phyloP scores from a whole-genome alignment of 2,797 vertebrate genomes.

The Sebastiscus albofasciatus region DNA sequence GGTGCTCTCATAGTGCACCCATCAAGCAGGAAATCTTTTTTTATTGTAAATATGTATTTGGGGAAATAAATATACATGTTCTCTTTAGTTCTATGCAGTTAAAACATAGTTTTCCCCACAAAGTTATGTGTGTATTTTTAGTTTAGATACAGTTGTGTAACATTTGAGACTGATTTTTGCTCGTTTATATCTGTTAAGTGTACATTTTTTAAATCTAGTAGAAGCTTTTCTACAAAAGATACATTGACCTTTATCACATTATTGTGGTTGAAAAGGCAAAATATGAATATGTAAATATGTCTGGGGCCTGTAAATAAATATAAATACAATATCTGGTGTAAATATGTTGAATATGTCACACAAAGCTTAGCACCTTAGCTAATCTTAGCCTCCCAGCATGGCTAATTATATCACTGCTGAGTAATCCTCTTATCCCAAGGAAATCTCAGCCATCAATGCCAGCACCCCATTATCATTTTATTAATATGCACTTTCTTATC shows the following conservation, averaged over 20 bases:
- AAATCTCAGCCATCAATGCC: conserved; percentile 51
- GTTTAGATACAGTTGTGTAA: neutral
- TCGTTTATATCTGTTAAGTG: neutral
- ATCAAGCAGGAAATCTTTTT: conserved; percentile 27
- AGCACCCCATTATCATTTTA: conserved; percentile 71
- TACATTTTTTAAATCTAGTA: neutral
- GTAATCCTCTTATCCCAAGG: conserved; percentile 66
- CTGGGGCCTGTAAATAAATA: neutral
- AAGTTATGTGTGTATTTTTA: neutral
- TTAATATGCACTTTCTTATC: conserved; percentile 82
- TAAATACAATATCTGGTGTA: neutral
- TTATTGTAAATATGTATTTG: conserved; percentile 29
- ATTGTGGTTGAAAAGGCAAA: neutral
- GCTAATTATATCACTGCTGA: conserved; percentile 58
- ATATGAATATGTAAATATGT: neutral
- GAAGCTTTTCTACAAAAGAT: neutral
- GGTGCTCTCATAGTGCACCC: conserved; percentile 7
- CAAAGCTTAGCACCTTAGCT: conserved; percentile 18
- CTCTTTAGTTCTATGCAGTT: conserved; percentile 29
- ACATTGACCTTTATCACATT: neutral
- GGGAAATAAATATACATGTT: conserved; percentile 7
- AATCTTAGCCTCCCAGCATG: neutral
- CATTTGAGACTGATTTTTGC: neutral
- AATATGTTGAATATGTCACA: neutral
- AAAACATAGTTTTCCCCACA: conserved; percentile 39